Evolutionary conservation across 1,140 invertebrate genomes (phyloP).

Genomic region (Ooceraea biroi): DNA sequence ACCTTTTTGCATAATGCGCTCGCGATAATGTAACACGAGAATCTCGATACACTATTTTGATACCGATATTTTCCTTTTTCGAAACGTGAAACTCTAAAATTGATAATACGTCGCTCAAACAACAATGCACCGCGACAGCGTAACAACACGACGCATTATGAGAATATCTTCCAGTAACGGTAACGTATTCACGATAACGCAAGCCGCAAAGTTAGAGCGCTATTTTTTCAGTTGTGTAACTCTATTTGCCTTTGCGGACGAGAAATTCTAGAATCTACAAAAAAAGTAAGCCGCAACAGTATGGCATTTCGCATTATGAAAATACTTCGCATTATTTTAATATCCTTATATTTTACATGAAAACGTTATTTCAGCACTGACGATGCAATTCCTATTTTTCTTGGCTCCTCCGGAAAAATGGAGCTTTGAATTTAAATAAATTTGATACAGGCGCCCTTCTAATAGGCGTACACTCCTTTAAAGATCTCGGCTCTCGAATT

Average conservation of each 20-base stretch:
- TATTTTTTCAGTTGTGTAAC: constrained; percentile 16
- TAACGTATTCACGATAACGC: constrained; percentile 36
- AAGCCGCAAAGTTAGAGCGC: constrained; percentile 1
- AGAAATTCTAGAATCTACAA: constrained; percentile 43
- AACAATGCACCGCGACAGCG: not conserved
- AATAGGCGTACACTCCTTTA: not conserved
- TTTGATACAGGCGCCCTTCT: constrained; percentile 13
- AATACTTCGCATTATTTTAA: constrained; percentile 50
- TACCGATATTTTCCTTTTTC: not conserved
- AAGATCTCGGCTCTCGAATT: constrained; percentile 38
- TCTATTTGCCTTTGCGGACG: constrained; percentile 14
- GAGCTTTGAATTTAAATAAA: constrained; percentile 15
- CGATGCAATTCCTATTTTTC: constrained; percentile 2
- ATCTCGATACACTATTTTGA: no score
- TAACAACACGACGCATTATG: not conserved
- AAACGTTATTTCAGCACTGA: constrained; percentile 37
- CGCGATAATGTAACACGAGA: no score
- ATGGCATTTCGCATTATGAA: constrained; percentile 36
- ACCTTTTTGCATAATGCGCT: no score
- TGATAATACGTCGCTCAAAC: not conserved
- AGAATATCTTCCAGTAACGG: constrained; percentile 16
- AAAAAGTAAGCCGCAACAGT: constrained; percentile 25
- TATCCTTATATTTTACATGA: constrained; percentile 48
- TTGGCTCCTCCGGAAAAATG: not conserved
- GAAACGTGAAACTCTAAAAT: not conserved